These are phyloP conservation scores for Stenopsyche tienmushanensis DNA, from an alignment of 1,140 invertebrate species.

Conservation along the genomic window DNA sequence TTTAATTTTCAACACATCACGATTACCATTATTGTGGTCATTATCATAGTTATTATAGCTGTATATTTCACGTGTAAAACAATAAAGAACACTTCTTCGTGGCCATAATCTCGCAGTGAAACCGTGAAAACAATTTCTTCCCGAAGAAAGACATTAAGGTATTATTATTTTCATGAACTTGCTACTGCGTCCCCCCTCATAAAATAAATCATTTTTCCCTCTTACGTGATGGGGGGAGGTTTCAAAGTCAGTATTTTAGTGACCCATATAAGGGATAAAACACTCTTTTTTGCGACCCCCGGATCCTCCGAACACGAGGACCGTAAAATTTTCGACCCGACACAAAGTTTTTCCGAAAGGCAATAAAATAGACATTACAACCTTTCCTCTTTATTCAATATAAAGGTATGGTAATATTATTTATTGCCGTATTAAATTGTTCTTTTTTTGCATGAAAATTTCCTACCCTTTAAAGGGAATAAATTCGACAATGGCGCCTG, in stretches of 20 bases:
- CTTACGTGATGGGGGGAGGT: constrained; percentile 4
- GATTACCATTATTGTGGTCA: not conserved
- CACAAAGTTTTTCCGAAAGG: constrained; percentile 19
- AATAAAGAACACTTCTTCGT: not conserved
- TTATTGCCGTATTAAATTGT: constrained; percentile 24
- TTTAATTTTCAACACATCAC: not conserved
- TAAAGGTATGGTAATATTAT: constrained; percentile 28
- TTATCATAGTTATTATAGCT: not conserved
- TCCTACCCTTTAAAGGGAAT: not conserved
- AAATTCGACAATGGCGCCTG: not conserved
- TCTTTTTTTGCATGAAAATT: constrained; percentile 6
- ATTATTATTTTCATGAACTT: constrained; percentile 25
- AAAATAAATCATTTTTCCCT: constrained; percentile 25
- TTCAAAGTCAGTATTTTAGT: constrained; percentile 28
- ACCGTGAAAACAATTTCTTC: constrained; percentile 1
- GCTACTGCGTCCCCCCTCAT: constrained; percentile 11
- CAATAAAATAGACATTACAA: constrained; percentile 28
- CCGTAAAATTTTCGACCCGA: constrained; percentile 17
- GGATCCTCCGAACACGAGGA: not conserved
- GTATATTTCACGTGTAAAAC: not conserved
- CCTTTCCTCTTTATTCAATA: constrained; percentile 28
- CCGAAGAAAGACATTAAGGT: constrained; percentile 2
- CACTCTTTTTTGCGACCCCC: constrained; percentile 1
- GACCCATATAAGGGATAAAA: constrained; percentile 23
- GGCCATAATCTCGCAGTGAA: not conserved